phyloP scores from a whole-genome alignment of 2,888 invertebrate genomes.

The Stenolophus ochropezus region DNA sequence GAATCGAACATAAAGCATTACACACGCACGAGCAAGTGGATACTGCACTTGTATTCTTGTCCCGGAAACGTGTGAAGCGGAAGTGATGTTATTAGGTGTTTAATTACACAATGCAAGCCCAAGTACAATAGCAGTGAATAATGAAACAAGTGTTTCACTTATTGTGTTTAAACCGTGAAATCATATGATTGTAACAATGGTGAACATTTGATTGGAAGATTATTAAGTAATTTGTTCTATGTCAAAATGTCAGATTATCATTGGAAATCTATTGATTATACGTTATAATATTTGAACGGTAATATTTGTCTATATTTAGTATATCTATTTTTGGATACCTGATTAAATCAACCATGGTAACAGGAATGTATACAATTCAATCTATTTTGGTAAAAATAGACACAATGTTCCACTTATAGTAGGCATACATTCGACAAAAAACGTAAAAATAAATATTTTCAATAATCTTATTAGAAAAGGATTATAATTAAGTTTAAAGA shows the following conservation, averaged over 20 bases:
- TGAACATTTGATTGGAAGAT: neutral
- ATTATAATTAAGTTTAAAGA: too few species aligned
- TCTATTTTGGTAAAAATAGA: too few species aligned
- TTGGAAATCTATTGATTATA: neutral
- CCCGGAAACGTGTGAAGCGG: constrained; percentile 1
- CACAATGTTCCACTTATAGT: too few species aligned
- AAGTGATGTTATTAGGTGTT: constrained; percentile 16
- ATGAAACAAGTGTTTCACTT: constrained; percentile 1
- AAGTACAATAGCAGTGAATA: neutral
- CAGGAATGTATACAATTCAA: too few species aligned
- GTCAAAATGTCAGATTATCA: neutral
- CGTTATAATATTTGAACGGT: neutral
- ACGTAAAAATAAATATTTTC: too few species aligned
- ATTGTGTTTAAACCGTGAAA: neutral
- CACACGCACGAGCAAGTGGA: constrained; percentile 4
- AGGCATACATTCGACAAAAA: too few species aligned
- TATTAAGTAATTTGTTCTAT: neutral
- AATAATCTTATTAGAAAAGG: too few species aligned
- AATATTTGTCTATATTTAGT: neutral
- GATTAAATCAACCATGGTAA: too few species aligned
- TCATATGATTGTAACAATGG: neutral
- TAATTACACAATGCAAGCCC: neutral
- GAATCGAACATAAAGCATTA: neutral
- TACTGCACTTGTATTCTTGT: neutral
- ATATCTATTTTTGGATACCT: neutral